Base-by-base conservation (phyloP, 2,888 invertebrate species). In the Caenorhabditis sp. region DNA sequence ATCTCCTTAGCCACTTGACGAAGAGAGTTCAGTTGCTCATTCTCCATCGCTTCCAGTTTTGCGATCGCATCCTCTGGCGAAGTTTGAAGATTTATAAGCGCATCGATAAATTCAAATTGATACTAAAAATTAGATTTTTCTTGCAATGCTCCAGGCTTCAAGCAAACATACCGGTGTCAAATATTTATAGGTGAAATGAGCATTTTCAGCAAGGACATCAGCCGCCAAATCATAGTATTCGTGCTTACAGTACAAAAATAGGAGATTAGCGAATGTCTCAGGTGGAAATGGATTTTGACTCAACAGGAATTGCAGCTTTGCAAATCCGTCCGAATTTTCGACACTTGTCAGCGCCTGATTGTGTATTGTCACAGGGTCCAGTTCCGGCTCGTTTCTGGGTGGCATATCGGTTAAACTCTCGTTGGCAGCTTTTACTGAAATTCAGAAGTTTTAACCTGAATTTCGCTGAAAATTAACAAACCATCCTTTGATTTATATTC, bases 211-310 rank as follows among this genome's bases (percentile, higher is more conserved):
- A 75, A 99, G 89, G 49, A 99, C 94, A 90, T 99, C 99, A 0
- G 99, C 99, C 12, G 97, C 97, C 71, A 97, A 90, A 88, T 99
- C 97, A 88, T 93, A 97, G 88, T 96, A 95, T 89, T 97, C 97
- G 89, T 96, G 95, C 88, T 95, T 96, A 88, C 97, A 95, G 88
- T 97, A 99, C 0, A 97, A 90, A 3, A 99, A 90, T 54, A 99
- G 90, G 23, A 99, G 91, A 89, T 99, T 99, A 0, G 95, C 93
- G 88, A 99, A 97, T 0, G 97, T 97, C 90, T 99, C 97, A 17
- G 94, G 94, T 3, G 99, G 99, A 88, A 97, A 97, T 1, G 95
- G 94, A 87, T 95, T 95, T 87, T 97, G 94, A 87, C 95, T 94
- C 27, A 99, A 90, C 23, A 99, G 91, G 89, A 97, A 99, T 87